Evolutionary conservation across 2,113 vertebrate species (phyloP), one percentile per base, ranked within the genome.

Genomic region (Nothocercus julius): DNA sequence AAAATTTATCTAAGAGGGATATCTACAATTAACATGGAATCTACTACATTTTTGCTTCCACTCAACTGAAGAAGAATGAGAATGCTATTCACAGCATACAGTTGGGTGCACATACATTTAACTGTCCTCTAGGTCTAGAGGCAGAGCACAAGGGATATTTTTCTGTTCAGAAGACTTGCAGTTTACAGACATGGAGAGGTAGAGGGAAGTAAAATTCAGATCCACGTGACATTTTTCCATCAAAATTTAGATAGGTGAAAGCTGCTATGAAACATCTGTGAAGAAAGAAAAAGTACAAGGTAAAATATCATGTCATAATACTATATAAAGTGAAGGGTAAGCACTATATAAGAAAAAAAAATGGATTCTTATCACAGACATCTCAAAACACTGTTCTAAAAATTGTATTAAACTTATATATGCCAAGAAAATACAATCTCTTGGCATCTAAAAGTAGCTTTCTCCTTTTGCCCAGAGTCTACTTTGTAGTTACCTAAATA

Each of bases 401-500:
- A 93, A 94, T 96, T 87, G 54, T 44, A 92, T 95, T 95, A 84
- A 92, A 82, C 42, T 91, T 18, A 0, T 56, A 76, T 82, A 82
- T 95, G 82, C 64, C 17, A 82, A 94, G 64, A 78, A 93, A 94
- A 92, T 21, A n/a, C 40, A 82, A 74, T n/a, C 78, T 70, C 51
- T 70, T 79, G 81, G 58, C 74, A 95, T 89, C 76, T 73, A 58
- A 82, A 96, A 89, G 67, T 77, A 90, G 53, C 47, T 90, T 85
- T 90, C 58, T 85, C 80, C 93, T 87, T 88, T 63, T 91, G 62
- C 89, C 79, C 73, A 53, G 51, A 89, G 64, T 85, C 78, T 87
- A 49, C 91, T 95, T 68, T 61, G 82, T 75, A 64, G 77, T 68
- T 68, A 94, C 93, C 95, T 92, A 95, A 96, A 87, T 94, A 95